Conservation (phyloP, 2,113 vertebrate genomes). For the Rhinichthys klamathensis region DNA sequence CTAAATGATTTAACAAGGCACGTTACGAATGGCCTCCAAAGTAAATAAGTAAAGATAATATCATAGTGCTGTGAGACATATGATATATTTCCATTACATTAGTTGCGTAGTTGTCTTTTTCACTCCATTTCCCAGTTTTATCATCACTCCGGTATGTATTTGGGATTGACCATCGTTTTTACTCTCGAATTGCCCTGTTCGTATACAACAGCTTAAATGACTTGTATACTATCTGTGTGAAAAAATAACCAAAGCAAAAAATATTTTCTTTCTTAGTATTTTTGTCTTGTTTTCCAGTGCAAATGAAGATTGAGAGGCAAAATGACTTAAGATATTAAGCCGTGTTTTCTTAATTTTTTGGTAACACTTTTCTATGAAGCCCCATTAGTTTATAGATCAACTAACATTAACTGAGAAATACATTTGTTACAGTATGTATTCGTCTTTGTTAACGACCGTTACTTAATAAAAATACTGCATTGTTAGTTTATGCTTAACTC, state of each 20-base stretch:
- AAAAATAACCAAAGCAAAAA: background rate
- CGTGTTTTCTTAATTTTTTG: background rate
- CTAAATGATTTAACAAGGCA: conserved; percentile 21
- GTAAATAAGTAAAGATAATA: background rate
- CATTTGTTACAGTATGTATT: too few species aligned
- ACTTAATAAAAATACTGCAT: too few species aligned
- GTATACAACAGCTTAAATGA: background rate
- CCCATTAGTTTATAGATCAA: too few species aligned
- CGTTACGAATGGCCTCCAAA: background rate
- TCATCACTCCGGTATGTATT: background rate
- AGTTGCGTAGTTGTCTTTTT: background rate
- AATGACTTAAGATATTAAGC: background rate
- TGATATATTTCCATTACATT: conserved; percentile 5
- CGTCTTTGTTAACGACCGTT: too few species aligned
- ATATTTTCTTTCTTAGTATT: too few species aligned
- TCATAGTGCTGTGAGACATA: background rate
- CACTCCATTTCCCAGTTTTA: background rate
- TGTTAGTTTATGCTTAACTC: too few species aligned
- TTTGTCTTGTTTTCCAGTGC: background rate
- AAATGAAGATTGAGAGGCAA: background rate
- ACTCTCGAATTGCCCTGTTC: background rate
- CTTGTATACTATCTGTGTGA: background rate
- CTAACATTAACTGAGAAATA: too few species aligned
- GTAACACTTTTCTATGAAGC: too few species aligned
- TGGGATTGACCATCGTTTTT: background rate